A percentile compares a stretch with the other conserved stretches of the same genome.
These are phyloP conservation scores for Cacoxenus indagator DNA, from an alignment of 2,888 invertebrate species.

Conservation along the genomic window DNA sequence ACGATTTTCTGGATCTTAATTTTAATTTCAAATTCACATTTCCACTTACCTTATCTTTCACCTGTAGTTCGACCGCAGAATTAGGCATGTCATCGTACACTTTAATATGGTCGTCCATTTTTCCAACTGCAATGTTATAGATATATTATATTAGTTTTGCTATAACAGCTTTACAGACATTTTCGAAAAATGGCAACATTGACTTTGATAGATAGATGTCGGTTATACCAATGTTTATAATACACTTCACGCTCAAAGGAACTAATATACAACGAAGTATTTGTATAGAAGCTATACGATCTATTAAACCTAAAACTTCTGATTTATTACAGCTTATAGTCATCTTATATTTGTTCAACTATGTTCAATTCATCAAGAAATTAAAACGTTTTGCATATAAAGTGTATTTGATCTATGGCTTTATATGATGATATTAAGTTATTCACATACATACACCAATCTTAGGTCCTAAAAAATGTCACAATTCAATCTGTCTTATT, in stretches of 20 bases:
- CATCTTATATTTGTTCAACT: too few relatives aligned
- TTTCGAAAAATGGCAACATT: constrained; percentile 32
- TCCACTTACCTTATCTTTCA: constrained; percentile 86
- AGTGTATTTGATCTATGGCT: too few relatives aligned
- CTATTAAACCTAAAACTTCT: too few relatives aligned
- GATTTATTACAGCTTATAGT: too few relatives aligned
- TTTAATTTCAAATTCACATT: background rate
- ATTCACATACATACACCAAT: too few relatives aligned
- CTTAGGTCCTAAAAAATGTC: too few relatives aligned
- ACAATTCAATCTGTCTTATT: too few relatives aligned
- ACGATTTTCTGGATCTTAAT: background rate
- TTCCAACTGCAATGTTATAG: constrained; percentile 69
- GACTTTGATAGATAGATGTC: background rate
- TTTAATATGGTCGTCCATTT: constrained; percentile 83
- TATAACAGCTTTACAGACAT: constrained; percentile 11
- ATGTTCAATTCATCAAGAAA: too few relatives aligned
- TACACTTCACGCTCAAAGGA: background rate
- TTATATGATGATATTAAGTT: too few relatives aligned
- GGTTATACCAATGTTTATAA: background rate
- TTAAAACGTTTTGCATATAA: too few relatives aligned
- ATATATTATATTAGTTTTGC: background rate
- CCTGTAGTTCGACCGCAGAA: constrained; percentile 94
- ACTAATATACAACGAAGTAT: background rate
- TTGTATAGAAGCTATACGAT: too few relatives aligned
- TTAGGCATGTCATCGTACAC: constrained; percentile 91